Evolutionary conservation across 2,797 vertebrate species (phyloP).

Genomic region (Schizopygopsis pylzovi): DNA sequence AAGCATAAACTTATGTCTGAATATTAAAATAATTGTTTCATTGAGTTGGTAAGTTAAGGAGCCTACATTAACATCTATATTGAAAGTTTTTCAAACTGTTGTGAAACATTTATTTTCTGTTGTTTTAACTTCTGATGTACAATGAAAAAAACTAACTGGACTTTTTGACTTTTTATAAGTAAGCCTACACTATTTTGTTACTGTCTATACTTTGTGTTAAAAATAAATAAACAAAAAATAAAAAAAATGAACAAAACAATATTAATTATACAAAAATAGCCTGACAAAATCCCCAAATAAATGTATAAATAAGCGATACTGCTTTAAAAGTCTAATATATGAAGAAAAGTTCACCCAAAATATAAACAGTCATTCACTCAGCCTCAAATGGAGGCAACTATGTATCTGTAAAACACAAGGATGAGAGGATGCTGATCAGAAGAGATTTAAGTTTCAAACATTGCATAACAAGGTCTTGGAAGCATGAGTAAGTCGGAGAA

Average conservation of each 20-base stretch:
- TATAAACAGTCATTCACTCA: background rate
- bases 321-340: background rate
- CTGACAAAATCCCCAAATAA: background rate
- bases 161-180: background rate
- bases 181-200: background rate
- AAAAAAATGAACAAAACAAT: background rate
- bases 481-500: background rate
- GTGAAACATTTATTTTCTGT: background rate
- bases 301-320: background rate
- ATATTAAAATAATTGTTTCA: background rate
- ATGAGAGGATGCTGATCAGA: background rate
- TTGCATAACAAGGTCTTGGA: no score
- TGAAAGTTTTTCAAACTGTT: background rate
- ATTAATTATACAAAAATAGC: constrained; percentile 20
- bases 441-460: background rate
- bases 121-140: background rate
- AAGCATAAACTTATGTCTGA: background rate
- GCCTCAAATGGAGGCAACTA: background rate
- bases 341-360: background rate
- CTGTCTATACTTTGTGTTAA: background rate
- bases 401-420: background rate
- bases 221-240: background rate
- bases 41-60: background rate
- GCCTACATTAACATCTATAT: background rate
- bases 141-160: no score